These are phyloP conservation scores for Glyptemys insculpta DNA, from an alignment of 2,797 vertebrate genomes.

Conservation along the genomic window DNA sequence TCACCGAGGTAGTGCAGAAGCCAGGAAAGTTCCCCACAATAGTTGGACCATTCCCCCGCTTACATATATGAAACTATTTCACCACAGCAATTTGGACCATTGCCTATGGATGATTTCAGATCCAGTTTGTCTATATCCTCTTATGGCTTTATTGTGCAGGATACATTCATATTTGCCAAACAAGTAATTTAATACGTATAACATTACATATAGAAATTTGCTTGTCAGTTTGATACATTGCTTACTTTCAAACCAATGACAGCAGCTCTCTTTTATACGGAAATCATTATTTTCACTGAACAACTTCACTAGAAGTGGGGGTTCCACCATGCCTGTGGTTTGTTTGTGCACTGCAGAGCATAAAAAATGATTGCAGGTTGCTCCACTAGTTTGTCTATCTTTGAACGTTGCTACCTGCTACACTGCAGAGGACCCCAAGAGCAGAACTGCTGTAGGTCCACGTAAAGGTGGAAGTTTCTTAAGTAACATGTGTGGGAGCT, in stretches of 20 bases:
- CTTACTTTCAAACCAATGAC: background rate
- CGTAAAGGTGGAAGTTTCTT: rapidly evolving
- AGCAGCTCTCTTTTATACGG: background rate
- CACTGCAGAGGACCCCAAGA: background rate
- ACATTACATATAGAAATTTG: background rate
- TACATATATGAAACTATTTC: background rate
- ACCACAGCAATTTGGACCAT: background rate
- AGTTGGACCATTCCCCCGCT: no score
- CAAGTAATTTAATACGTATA: background rate
- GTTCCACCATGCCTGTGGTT: background rate
- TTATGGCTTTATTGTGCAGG: background rate
- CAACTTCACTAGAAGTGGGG: background rate
- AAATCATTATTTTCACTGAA: constrained; percentile 1
- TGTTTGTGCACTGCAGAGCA: background rate
- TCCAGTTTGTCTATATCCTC: background rate
- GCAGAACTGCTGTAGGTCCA: background rate
- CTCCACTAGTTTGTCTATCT: background rate
- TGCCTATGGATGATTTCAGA: background rate
- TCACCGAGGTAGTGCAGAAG: no score
- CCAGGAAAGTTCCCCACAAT: no score
- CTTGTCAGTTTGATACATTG: background rate
- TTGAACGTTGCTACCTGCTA: background rate
- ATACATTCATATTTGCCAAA: background rate
- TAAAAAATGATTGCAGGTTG: background rate
- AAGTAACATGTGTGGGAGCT: background rate